These are phyloP conservation scores for Sycophila sp. DNA, from an alignment of 1,140 invertebrate genomes.

Conservation along the genomic window DNA sequence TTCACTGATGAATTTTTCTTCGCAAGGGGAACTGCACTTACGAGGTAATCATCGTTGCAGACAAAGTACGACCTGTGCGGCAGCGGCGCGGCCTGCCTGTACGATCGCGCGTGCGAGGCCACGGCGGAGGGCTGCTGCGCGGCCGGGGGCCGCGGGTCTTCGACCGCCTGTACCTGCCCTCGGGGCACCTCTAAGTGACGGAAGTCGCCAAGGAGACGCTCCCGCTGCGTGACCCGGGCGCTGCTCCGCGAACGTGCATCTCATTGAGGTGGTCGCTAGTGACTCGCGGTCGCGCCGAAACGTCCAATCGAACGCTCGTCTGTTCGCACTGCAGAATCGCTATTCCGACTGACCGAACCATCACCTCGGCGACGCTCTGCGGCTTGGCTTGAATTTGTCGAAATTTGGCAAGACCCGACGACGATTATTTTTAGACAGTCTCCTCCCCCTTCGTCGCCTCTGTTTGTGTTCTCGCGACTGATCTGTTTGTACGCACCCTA, in stretches of 20 bases:
- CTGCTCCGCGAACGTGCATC: neutral
- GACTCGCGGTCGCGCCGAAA: neutral
- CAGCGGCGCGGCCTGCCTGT: slow-evolving; percentile 46
- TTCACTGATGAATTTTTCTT: no score
- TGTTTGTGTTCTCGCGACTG: neutral
- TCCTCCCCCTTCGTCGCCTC: neutral
- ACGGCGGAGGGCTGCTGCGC: neutral
- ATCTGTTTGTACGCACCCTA: no score
- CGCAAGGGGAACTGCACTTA: slow-evolving; percentile 55
- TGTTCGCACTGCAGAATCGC: slow-evolving; percentile 25
- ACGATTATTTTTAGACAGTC: slow-evolving; percentile 59
- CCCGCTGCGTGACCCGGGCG: neutral
- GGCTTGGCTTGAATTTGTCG: slow-evolving; percentile 54
- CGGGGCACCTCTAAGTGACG: neutral
- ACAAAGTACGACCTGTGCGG: slow-evolving; percentile 55
- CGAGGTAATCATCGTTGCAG: slow-evolving; percentile 61
- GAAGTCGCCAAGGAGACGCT: slow-evolving; percentile 20
- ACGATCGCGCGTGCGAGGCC: slow-evolving; percentile 16
- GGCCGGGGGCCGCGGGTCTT: no score
- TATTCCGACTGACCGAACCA: slow-evolving; percentile 27
- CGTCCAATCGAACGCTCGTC: neutral
- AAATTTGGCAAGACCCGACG: slow-evolving; percentile 62
- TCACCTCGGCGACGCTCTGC: slow-evolving; percentile 37
- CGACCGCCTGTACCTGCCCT: neutral
- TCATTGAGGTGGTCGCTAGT: neutral